Evolutionary conservation across 1,140 invertebrate genomes (phyloP).

Genomic region (Nasonia vitripennis): DNA sequence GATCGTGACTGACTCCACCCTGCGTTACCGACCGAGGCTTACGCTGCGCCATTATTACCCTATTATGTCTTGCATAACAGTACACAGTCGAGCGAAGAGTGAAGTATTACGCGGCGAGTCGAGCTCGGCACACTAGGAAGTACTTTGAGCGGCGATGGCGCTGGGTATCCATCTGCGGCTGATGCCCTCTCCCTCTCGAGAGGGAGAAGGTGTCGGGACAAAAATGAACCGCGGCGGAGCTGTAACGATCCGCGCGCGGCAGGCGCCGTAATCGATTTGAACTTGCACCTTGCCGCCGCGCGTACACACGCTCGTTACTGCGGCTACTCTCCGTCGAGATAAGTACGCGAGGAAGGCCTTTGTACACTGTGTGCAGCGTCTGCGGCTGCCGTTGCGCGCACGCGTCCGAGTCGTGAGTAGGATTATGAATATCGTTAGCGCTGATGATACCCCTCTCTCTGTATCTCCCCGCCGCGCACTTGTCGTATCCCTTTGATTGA

Average conservation of each 20-base stretch:
- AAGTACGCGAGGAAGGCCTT: background rate
- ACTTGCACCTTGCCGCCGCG: conserved; percentile 60
- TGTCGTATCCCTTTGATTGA: background rate
- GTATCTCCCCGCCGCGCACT: background rate
- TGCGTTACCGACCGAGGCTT: conserved; percentile 59
- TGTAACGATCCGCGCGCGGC: conserved; percentile 49
- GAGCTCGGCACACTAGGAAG: conserved; percentile 31
- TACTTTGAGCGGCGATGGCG: conserved; percentile 5
- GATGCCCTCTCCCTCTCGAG: background rate
- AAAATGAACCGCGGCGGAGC: conserved; percentile 48
- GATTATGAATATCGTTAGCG: conserved; percentile 30
- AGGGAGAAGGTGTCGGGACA: conserved; percentile 50
- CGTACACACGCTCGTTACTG: conserved; percentile 26
- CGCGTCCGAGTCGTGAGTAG: background rate
- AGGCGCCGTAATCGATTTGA: conserved; percentile 60
- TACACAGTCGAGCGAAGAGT: conserved; percentile 56
- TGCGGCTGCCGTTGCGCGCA: background rate
- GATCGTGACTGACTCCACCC: conserved; percentile 70
- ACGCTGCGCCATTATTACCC: conserved; percentile 65
- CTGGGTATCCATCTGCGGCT: conserved; percentile 26
- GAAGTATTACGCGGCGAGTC: conserved; percentile 49
- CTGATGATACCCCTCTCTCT: background rate
- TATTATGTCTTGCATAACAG: conserved; percentile 71
- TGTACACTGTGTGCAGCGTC: background rate
- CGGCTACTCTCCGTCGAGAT: background rate